Evolutionary conservation across 1,140 invertebrate species (phyloP).

Genomic region (Eurytemora carolleeae): DNA sequence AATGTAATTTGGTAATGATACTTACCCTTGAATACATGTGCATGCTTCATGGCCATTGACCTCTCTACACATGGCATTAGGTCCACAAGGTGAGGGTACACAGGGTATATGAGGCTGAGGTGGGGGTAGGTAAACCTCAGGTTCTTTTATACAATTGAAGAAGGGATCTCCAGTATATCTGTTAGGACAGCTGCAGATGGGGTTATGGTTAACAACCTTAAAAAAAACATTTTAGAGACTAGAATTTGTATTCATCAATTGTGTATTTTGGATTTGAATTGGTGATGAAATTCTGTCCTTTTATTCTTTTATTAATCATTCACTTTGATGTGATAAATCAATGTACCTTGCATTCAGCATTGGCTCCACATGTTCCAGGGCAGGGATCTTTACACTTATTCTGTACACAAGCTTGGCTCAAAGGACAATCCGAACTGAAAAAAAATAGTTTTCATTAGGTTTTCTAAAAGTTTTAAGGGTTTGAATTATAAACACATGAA

Average conservation of each 20-base stretch:
- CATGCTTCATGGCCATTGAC: slow-evolving; percentile 37
- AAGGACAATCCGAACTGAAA: slow-evolving; percentile 52
- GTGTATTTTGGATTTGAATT: slow-evolving; percentile 29
- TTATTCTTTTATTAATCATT: slow-evolving; percentile 43
- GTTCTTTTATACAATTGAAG: slow-evolving; percentile 37
- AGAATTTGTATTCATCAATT: slow-evolving; percentile 21
- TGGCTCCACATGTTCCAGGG: slow-evolving; percentile 42
- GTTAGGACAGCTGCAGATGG: slow-evolving; percentile 45
- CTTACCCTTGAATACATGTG: slow-evolving; percentile 38
- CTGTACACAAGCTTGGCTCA: slow-evolving; percentile 53
- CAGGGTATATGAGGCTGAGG: slow-evolving; percentile 26
- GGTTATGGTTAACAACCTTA: slow-evolving; percentile 47
- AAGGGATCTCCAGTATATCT: slow-evolving; percentile 59
- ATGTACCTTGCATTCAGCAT: slow-evolving; percentile 51
- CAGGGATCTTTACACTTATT: slow-evolving; percentile 68
- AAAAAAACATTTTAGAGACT: slow-evolving; percentile 56
- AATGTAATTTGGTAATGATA: background rate
- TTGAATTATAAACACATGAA: too few relatives aligned
- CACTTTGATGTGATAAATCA: slow-evolving; percentile 52
- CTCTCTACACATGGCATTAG: slow-evolving; percentile 52
- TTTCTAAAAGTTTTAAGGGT: slow-evolving; percentile 66
- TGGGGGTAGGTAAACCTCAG: slow-evolving; percentile 16
- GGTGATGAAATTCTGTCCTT: slow-evolving; percentile 48
- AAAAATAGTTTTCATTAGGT: slow-evolving; percentile 34
- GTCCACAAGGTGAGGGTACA: slow-evolving; percentile 53